Percentiles rank a stretch among this genome's conserved stretches.
These are phyloP conservation scores for Aix galericulata DNA, from an alignment of 2,113 vertebrate genomes.

Conservation along the genomic window DNA sequence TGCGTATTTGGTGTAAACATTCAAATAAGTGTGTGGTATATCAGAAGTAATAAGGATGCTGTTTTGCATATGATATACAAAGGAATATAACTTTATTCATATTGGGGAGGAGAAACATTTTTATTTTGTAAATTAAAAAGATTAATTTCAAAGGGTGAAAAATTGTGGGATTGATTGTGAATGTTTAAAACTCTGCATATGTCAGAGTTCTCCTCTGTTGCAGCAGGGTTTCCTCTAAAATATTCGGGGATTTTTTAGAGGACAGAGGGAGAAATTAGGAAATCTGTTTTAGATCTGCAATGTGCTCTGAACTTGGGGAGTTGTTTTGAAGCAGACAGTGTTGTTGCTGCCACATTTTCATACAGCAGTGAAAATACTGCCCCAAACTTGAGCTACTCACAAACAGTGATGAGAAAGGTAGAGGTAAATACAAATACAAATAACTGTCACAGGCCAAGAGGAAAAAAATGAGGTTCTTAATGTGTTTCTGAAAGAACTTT, in stretches of 20 bases:
- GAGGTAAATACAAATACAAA: not conserved
- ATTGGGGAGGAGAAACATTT: not conserved
- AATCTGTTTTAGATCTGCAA: not conserved
- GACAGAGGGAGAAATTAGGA: not conserved
- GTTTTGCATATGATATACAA: not conserved
- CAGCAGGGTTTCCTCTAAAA: not conserved
- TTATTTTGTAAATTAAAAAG: constrained; percentile 35
- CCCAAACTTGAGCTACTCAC: not conserved
- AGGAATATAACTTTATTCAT: not conserved
- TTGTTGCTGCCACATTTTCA: not conserved
- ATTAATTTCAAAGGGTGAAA: constrained; percentile 34
- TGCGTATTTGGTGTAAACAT: not conserved
- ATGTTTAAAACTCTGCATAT: not conserved
- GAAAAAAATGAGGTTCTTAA: not conserved
- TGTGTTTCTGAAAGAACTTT: not conserved
- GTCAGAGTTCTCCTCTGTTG: not conserved
- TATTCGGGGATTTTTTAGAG: not conserved
- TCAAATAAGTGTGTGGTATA: not conserved
- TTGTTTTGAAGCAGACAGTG: not conserved
- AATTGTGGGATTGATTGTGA: not conserved
- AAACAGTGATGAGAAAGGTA: not conserved
- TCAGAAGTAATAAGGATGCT: not conserved
- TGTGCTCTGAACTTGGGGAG: not conserved
- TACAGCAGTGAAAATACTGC: not conserved
- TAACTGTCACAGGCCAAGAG: not conserved